These are phyloP conservation scores for Brachystomella parvula DNA, from an alignment of 1,140 invertebrate species.

Conservation along the genomic window DNA sequence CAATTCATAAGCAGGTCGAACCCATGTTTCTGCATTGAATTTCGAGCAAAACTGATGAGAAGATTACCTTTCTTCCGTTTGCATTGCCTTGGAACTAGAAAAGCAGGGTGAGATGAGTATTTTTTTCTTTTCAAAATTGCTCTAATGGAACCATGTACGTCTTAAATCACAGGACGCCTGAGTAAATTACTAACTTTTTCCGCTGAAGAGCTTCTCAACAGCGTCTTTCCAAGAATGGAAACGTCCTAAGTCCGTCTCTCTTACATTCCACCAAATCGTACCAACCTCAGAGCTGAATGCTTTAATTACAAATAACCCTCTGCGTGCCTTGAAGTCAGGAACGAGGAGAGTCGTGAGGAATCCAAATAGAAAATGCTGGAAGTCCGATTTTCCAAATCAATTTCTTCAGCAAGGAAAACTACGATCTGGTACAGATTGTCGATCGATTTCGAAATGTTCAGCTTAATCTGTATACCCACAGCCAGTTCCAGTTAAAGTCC, in stretches of 20 bases:
- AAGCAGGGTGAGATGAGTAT: background rate
- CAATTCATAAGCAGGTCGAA: too few species aligned
- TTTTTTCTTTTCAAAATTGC: slow-evolving; percentile 32
- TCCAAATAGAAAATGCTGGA: too few species aligned
- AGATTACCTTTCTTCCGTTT: too few species aligned
- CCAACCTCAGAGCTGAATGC: slow-evolving; percentile 86
- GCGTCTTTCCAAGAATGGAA: slow-evolving; percentile 81
- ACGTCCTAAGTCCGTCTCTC: slow-evolving; percentile 65
- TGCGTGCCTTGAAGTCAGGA: slow-evolving; percentile 50
- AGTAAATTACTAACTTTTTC: slow-evolving; percentile 56
- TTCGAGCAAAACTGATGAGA: too few species aligned
- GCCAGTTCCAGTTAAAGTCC: too few species aligned
- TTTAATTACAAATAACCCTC: slow-evolving; percentile 66
- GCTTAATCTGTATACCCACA: too few species aligned
- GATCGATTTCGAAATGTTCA: too few species aligned
- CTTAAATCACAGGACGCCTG: slow-evolving; percentile 66
- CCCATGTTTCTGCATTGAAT: too few species aligned
- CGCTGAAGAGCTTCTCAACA: slow-evolving; percentile 48
- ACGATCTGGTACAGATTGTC: too few species aligned
- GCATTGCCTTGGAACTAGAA: too few species aligned
- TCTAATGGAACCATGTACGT: slow-evolving; percentile 69
- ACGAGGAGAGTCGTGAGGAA: slow-evolving; percentile 72
- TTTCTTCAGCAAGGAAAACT: too few species aligned
- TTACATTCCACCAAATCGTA: slow-evolving; percentile 63
- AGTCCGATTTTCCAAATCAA: too few species aligned